Percentiles rank a stretch among this genome's conserved stretches.
phyloP scores from a whole-genome alignment of 2,888 invertebrate genomes.

The Anorthoa munda region DNA sequence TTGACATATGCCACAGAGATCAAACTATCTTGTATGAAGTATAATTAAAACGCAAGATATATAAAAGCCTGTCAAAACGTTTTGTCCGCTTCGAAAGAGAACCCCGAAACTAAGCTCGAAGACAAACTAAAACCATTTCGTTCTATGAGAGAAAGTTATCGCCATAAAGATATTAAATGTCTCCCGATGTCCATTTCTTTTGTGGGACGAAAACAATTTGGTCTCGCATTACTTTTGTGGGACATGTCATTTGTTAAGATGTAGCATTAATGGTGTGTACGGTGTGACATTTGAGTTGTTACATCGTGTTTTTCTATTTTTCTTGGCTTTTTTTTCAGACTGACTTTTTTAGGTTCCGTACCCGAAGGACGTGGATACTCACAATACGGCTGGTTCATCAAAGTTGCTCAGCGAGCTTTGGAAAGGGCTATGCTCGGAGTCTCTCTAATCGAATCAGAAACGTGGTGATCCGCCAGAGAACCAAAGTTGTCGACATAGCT shows the following conservation, averaged over 20 bases:
- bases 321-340: no score
- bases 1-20: no score
- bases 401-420: no score
- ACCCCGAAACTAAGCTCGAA: slow-evolving; percentile 24
- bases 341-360: no score
- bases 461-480: no score
- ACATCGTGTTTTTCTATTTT: background rate
- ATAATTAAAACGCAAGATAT: no score
- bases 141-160: slow-evolving; percentile 41
- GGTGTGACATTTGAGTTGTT: slow-evolving; percentile 33
- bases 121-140: slow-evolving; percentile 54
- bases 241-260: slow-evolving; percentile 40
- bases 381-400: no score
- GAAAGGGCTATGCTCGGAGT: no score
- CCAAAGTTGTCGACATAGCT: no score
- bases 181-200: slow-evolving; percentile 60
- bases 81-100: background rate
- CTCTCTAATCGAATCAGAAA: no score
- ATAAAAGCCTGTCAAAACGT: background rate
- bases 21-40: no score
- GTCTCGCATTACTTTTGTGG: slow-evolving; percentile 54
- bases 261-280: slow-evolving; percentile 32
- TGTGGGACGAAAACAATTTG: slow-evolving; percentile 61
- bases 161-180: slow-evolving; percentile 72
- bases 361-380: no score